Evolutionary conservation across 2,888 invertebrate species (phyloP).

Genomic region (Andricus curvator): DNA sequence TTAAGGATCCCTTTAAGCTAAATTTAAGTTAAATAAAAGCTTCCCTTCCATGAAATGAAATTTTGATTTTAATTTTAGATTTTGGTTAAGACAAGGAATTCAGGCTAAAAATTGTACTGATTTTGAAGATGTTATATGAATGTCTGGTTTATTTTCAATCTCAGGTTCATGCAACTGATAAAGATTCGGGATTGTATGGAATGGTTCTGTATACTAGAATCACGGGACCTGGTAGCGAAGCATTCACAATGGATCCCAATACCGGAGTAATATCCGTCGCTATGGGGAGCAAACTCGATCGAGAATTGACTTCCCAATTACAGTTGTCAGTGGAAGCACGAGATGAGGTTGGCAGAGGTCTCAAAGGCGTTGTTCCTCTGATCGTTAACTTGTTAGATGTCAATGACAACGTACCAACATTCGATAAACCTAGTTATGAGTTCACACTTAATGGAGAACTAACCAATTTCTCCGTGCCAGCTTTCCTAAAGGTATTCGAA

Average conservation of each 20-base stretch:
- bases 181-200: constrained; percentile 88
- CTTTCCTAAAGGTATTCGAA: constrained; percentile 83
- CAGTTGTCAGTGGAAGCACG: constrained; percentile 91
- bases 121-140: background rate
- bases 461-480: constrained; percentile 87
- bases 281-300: constrained; percentile 87
- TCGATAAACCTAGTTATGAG: constrained; percentile 88
- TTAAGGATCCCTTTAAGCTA: background rate
- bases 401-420: constrained; percentile 93
- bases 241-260: constrained; percentile 87
- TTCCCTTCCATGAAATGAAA: background rate
- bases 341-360: constrained; percentile 91
- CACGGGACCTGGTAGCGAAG: constrained; percentile 88
- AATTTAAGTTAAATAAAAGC: background rate
- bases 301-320: constrained; percentile 88
- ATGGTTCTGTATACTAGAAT: constrained; percentile 89
- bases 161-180: constrained; percentile 89
- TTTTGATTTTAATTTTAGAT: background rate
- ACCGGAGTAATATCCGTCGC: constrained; percentile 91
- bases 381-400: constrained; percentile 87
- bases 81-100: too few relatives aligned
- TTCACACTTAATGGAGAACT: constrained; percentile 88
- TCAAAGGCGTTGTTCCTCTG: constrained; percentile 86
- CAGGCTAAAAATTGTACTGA: background rate
- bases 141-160: constrained; percentile 46